These are phyloP conservation scores for Neopelma chrysocephalum DNA, from an alignment of 2,797 vertebrate genomes.

Conservation along the genomic window DNA sequence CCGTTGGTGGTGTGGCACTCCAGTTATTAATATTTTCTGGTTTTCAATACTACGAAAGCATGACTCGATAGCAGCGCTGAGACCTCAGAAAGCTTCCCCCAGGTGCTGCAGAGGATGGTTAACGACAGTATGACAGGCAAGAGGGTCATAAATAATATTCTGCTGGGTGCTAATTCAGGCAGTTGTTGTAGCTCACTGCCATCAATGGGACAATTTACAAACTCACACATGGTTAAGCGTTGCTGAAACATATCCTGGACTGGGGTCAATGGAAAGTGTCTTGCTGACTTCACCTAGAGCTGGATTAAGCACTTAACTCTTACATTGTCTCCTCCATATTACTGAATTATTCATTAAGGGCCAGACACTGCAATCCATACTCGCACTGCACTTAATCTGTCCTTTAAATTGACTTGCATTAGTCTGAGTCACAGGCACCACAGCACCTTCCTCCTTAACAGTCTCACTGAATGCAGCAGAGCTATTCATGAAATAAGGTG, in stretches of 20 bases:
- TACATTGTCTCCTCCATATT: neutral
- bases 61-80: neutral
- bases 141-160: neutral
- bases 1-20: neutral
- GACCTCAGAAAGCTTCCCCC: neutral
- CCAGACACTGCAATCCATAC: conserved; percentile 29
- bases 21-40: neutral
- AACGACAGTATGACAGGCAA: neutral
- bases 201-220: neutral
- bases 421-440: conserved; percentile 20
- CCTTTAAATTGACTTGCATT: conserved; percentile 43
- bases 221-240: neutral
- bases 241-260: neutral
- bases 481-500: neutral
- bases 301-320: conserved; percentile 24
- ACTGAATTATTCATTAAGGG: conserved; percentile 43
- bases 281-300: neutral
- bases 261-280: neutral
- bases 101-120: neutral
- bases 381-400: neutral
- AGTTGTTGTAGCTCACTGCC: neutral
- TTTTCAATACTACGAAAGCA: neutral
- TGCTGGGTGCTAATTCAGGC: neutral
- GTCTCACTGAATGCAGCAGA: neutral
- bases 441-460: neutral